phyloP scores from a whole-genome alignment of 1,140 invertebrate species.

The Amphibalanus amphitrite region DNA sequence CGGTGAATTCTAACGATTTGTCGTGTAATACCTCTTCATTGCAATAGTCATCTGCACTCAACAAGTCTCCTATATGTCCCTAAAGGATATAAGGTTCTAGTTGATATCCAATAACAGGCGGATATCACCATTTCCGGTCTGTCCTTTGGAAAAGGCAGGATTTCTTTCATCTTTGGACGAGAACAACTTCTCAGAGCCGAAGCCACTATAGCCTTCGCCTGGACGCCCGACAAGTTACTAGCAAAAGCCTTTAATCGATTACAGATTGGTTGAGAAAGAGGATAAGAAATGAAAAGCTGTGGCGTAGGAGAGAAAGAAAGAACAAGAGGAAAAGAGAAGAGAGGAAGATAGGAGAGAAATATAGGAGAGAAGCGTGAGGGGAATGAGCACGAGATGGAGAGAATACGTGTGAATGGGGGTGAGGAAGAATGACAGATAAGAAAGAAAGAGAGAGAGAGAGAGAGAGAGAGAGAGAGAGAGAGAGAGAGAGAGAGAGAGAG shows the following conservation, averaged over 20 bases:
- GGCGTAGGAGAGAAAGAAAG: not conserved
- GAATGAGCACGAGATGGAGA: too few species aligned
- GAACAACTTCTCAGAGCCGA: not conserved
- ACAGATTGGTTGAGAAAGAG: constrained; percentile 1
- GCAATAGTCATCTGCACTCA: too few species aligned
- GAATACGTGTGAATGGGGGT: too few species aligned
- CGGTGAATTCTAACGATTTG: too few species aligned
- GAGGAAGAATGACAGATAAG: constrained; percentile 1
- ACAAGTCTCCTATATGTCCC: too few species aligned
- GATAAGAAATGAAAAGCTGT: not conserved
- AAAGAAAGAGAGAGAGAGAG: not conserved
- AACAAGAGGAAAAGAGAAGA: not conserved
- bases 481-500: constrained; percentile 5
- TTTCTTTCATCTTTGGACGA: not conserved
- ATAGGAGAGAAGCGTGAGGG: not conserved
- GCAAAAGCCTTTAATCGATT: not conserved
- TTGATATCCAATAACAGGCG: too few species aligned
- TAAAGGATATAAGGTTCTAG: too few species aligned
- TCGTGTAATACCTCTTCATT: too few species aligned
- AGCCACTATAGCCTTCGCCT: not conserved
- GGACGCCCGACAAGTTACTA: not conserved
- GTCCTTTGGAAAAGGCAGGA: not conserved
- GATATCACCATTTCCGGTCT: not conserved
- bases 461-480: not conserved
- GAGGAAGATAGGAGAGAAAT: not conserved